These are phyloP conservation scores for Pocillopora damicornis DNA, from an alignment of 64 coral and sea anemone species.

Conservation along the genomic window DNA sequence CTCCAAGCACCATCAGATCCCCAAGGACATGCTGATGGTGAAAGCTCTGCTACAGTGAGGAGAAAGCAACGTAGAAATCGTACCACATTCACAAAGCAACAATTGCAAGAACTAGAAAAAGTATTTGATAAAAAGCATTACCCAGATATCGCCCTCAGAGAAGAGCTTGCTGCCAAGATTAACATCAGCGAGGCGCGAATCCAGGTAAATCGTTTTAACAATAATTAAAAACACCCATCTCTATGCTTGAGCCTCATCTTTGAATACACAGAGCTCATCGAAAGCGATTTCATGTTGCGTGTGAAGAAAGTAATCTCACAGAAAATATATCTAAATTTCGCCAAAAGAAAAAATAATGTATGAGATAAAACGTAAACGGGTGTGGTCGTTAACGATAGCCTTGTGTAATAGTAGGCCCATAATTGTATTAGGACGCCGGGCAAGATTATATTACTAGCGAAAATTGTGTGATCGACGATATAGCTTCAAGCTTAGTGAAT, in stretches of 20 bases:
- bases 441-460: constrained; percentile 83
- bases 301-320: not conserved
- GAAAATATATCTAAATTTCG: constrained; percentile 35
- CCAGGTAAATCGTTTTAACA: constrained; percentile 54
- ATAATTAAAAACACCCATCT: not conserved
- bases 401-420: constrained; percentile 57
- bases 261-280: not conserved
- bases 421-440: constrained; percentile 89
- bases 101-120: constrained; percentile 91
- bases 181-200: constrained; percentile 96
- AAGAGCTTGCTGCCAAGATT: constrained; percentile 92
- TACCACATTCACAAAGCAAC: constrained; percentile 98
- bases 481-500: constrained; percentile 71
- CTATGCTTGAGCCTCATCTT: not conserved
- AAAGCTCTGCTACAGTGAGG: constrained; percentile 83
- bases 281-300: not conserved
- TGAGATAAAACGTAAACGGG: constrained; percentile 52
- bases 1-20: constrained; percentile 42
- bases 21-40: constrained; percentile 41
- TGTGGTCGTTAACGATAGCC: constrained; percentile 82
- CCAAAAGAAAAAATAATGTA: constrained; percentile 23
- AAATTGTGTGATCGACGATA: constrained; percentile 83
- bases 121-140: constrained; percentile 99
- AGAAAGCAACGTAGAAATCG: constrained; percentile 93
- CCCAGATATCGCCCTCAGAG: constrained; percentile 91